These are phyloP conservation scores for Actinostola sp. DNA, from an alignment of 92 coral and sea anemone species.

Conservation along the genomic window DNA sequence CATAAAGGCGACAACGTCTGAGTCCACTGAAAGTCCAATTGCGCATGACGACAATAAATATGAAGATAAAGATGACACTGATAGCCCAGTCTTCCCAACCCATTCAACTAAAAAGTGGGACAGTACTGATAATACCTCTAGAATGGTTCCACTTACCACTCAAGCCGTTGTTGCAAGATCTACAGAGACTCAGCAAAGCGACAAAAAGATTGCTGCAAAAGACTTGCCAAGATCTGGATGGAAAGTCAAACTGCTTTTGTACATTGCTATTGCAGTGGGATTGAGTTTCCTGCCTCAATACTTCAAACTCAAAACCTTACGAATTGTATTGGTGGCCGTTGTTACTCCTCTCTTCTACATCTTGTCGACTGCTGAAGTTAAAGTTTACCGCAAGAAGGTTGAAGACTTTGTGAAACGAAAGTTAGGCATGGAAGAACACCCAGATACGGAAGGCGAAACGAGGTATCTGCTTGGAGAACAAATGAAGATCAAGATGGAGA, in stretches of 20 bases:
- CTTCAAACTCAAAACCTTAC: conserved; percentile 26
- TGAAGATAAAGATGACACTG: neutral
- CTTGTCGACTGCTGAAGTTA: conserved; percentile 31
- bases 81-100: conserved; percentile 2
- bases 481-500: conserved; percentile 60
- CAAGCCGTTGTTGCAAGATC: neutral
- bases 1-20: neutral
- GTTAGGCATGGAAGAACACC: too few relatives aligned
- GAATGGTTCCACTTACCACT: neutral
- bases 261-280: conserved; percentile 31
- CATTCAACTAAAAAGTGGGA: neutral
- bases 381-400: conserved; percentile 38
- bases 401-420: conserved; percentile 23
- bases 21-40: neutral
- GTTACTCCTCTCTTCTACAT: conserved; percentile 44
- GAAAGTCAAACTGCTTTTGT: conserved; percentile 26
- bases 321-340: conserved; percentile 33
- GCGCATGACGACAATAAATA: neutral
- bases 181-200: neutral
- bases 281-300: conserved; percentile 39
- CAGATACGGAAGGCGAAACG: neutral
- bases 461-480: conserved; percentile 36
- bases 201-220: neutral
- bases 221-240: conserved; percentile 28
- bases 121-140: neutral